phyloP scores from a whole-genome alignment of 64 coral and sea anemone species.

The Hydrozoanthus tunicans region DNA sequence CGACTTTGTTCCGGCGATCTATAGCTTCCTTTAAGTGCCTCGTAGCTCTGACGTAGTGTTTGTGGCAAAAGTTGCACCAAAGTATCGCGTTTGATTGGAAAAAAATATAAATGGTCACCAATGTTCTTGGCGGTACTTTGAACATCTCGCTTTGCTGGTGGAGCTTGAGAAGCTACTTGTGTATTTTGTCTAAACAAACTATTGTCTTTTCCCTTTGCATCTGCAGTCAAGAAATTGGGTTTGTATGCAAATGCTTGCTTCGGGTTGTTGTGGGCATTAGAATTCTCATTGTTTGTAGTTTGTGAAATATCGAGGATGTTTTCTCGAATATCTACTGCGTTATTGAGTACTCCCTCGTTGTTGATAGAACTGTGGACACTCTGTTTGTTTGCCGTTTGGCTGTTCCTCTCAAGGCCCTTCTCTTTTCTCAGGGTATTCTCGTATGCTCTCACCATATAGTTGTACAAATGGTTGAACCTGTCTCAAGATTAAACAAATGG shows the following conservation, averaged over 20 bases:
- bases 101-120: constrained; percentile 62
- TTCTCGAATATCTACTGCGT: not conserved
- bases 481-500: not conserved
- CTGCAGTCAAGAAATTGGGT: not conserved
- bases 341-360: not conserved
- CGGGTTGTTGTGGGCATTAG: not conserved
- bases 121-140: not conserved
- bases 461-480: constrained; percentile 65
- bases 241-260: not conserved
- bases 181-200: not conserved
- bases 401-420: not conserved
- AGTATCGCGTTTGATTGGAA: constrained; percentile 76
- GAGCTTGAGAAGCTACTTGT: not conserved
- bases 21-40: not conserved
- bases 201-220: not conserved
- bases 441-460: constrained; percentile 59
- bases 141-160: not conserved
- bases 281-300: not conserved
- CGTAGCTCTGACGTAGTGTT: constrained; percentile 30
- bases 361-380: not conserved
- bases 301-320: constrained; percentile 19
- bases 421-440: constrained; percentile 29
- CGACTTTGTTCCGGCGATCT: not conserved
- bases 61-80: constrained; percentile 50
- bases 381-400: not conserved